Percentiles rank a stretch among this genome's conserved stretches.
Conservation (phyloP, 30 jellyfish, hydroid and myxozoan species). For the Nemopilema nomurai region DNA sequence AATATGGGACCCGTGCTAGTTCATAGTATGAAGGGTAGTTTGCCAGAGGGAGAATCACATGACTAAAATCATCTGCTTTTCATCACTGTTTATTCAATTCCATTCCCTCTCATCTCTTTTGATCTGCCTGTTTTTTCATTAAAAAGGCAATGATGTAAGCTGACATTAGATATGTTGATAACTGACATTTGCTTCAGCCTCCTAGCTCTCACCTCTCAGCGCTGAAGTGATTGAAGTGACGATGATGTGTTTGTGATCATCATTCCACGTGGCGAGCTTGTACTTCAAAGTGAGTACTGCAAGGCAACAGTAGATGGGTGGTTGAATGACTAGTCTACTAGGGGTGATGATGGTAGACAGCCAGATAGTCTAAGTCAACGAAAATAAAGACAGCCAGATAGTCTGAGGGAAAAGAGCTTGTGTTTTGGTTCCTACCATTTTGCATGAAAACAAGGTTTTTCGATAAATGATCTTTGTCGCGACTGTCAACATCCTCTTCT, state of each 20-base stretch:
- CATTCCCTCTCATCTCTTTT: background rate
- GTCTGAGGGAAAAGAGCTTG: too few species aligned
- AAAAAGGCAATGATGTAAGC: too few species aligned
- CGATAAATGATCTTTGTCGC: background rate
- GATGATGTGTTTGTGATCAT: background rate
- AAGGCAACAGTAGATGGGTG: background rate
- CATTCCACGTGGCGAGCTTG: background rate
- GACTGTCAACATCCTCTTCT: background rate
- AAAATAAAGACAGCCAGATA: too few species aligned
- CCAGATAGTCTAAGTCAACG: too few species aligned
- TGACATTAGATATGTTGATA: too few species aligned
- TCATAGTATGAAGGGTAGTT: too few species aligned
- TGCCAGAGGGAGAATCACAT: too few species aligned
- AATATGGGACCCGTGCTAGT: too few species aligned
- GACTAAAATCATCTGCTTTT: too few species aligned
- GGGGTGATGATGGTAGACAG: background rate
- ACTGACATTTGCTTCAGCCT: too few species aligned
- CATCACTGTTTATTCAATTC: too few species aligned
- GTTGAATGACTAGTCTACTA: background rate
- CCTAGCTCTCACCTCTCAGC: background rate
- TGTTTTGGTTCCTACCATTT: background rate
- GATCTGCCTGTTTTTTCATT: too few species aligned
- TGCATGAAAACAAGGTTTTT: background rate
- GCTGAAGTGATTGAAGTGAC: background rate
- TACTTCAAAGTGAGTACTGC: background rate